Percentiles rank a stretch among this genome's conserved stretches.
These are phyloP conservation scores for Tubulanus polymorphus DNA, from an alignment of 2,888 invertebrate genomes.

Conservation along the genomic window DNA sequence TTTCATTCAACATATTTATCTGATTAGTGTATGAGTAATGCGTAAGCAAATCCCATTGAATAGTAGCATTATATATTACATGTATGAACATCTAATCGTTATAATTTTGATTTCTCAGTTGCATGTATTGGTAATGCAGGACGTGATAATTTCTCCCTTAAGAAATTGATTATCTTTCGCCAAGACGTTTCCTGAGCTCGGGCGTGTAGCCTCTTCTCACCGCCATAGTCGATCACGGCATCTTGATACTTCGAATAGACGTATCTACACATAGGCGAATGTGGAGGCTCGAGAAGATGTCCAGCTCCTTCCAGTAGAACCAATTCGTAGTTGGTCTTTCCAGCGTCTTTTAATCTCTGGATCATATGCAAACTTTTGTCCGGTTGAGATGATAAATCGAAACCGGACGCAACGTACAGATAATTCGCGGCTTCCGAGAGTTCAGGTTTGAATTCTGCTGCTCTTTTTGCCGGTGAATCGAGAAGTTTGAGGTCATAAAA, in stretches of 20 bases:
- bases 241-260: no score
- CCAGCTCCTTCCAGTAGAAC: constrained; percentile 31
- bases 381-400: not conserved
- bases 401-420: not conserved
- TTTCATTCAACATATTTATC: no score
- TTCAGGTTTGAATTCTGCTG: not conserved
- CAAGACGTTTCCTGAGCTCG: constrained; percentile 15
- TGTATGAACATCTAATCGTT: no score
- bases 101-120: no score
- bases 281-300: constrained; percentile 39
- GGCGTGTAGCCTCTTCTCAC: constrained; percentile 8
- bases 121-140: no score
- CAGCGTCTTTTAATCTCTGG: not conserved
- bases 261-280: constrained; percentile 26
- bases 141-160: constrained; percentile 1
- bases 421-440: not conserved
- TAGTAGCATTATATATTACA: no score
- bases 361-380: not conserved
- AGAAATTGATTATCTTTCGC: constrained; percentile 11
- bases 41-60: no score
- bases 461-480: not conserved
- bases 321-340: constrained; percentile 21
- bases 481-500: no score
- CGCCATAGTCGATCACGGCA: constrained; percentile 11
- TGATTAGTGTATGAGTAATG: no score